Evolutionary conservation across 2,888 invertebrate species (phyloP), one percentile per base, ranked within the genome.

Genomic region (Ochropleura plecta): DNA sequence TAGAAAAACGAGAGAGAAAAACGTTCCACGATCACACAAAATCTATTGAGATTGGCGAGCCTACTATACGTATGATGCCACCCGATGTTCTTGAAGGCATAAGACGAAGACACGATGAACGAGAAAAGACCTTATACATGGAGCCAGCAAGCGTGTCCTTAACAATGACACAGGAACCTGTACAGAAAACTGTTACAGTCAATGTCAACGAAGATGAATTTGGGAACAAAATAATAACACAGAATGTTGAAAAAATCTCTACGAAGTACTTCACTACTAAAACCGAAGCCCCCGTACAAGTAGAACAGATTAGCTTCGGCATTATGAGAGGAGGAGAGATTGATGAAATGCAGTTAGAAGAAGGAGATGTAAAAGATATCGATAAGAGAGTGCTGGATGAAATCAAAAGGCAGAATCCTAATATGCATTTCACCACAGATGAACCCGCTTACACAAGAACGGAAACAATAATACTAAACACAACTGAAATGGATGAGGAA

Each of bases 391-490:
- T 96, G 67, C 88, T 96, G 60, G 94, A 96, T 53, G 94, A 96
- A 89, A 96, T 96, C 79, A 96, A 94, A 84, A 89, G 91, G 78
- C 94, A 96, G 72, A 96, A 96, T 82, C 96, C 96, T 44, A 94
- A 96, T 73, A 94, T 96, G 90, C 95, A 95, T 88, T 95, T 96
- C 73, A 94, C 95, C 30, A 92, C 94, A 49, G 94, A 95, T 42
- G 96, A 96, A 83, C 96, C 96, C 2, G 93, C 95, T 18, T 96
- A 93, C 71, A 95, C 96, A 0, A 94, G 93, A 92, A 96, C 96
- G 0, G 96, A 97, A 89, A 96, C 96, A 1, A 97, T 97, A 68
- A 97, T 97, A 73, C 87, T 97, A 57, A 97, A 97, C 78, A 96
- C 96, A 12, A 93, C 94, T 51, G 95, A 97, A 64, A 91, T 97